phyloP scores from a whole-genome alignment of 1,140 invertebrate species.

The Pogonomyrmex californicus region DNA sequence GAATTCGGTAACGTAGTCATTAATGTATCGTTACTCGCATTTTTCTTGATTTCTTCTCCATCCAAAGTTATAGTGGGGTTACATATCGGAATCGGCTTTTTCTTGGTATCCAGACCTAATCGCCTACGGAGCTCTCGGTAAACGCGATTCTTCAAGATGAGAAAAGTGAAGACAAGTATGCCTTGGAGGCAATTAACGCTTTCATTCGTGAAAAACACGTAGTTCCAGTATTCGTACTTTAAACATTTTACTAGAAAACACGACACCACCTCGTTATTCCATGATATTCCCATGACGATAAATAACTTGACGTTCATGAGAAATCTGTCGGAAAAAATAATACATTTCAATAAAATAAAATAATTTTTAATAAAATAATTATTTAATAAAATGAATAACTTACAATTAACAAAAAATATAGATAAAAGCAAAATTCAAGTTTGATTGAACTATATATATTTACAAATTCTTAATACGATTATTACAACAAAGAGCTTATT shows the following conservation, averaged over 20 bases:
- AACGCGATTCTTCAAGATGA: conserved; percentile 89
- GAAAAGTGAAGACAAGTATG: conserved; percentile 89
- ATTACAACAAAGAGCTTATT: neutral
- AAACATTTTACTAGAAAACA: conserved; percentile 79
- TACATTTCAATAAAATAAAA: neutral
- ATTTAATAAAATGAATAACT: neutral
- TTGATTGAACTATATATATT: neutral
- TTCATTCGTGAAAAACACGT: conserved; percentile 85
- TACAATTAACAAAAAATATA: neutral
- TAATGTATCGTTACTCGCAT: conserved; percentile 77
- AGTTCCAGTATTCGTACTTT: conserved; percentile 44
- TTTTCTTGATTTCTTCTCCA: conserved; percentile 70
- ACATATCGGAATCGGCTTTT: conserved; percentile 8
- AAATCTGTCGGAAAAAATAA: conserved; percentile 86
- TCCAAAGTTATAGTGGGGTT: conserved; percentile 66
- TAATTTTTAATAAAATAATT: neutral
- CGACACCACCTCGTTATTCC: conserved; percentile 90
- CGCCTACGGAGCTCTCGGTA: conserved; percentile 76
- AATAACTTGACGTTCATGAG: conserved; percentile 91
- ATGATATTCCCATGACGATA: conserved; percentile 92
- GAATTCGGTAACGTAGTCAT: conserved; percentile 73
- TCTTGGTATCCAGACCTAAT: conserved; percentile 55
- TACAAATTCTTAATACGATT: neutral
- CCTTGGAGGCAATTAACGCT: conserved; percentile 89
- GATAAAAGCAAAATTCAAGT: neutral